Percentiles rank a stretch among this genome's conserved stretches.
Conservation (phyloP, 2,113 vertebrate species). For the Cromileptes altivelis region DNA sequence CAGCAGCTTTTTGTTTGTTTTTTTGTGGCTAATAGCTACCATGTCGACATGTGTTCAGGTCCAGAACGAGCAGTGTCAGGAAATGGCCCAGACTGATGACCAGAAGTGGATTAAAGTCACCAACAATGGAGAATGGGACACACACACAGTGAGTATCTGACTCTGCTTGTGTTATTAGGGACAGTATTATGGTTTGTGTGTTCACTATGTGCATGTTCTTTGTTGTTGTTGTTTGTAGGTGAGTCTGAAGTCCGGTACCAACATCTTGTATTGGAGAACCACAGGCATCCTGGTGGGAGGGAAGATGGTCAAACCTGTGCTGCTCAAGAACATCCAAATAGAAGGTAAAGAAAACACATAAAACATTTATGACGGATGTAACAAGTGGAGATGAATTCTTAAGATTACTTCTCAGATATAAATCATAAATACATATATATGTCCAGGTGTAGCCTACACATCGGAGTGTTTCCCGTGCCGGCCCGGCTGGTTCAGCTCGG, state of each 20-base stretch:
- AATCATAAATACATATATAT: not conserved
- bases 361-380: not conserved
- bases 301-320: constrained; percentile 93
- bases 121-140: constrained; percentile 92
- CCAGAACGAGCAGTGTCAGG: constrained; percentile 98
- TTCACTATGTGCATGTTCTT: not conserved
- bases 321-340: constrained; percentile 95
- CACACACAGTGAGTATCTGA: constrained; percentile 87
- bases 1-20: not conserved
- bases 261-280: constrained; percentile 98
- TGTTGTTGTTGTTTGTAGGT: constrained; percentile 83
- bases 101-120: constrained; percentile 97
- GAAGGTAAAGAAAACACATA: constrained; percentile 85
- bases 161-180: not conserved
- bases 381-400: not conserved
- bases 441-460: constrained; percentile 94
- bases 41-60: constrained; percentile 84
- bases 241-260: constrained; percentile 93
- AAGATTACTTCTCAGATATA: not conserved
- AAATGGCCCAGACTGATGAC: constrained; percentile 89
- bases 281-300: constrained; percentile 94
- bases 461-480: constrained; percentile 97
- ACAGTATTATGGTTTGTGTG: not conserved
- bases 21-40: not conserved
- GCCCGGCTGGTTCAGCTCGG: constrained; percentile 92